Evolutionary conservation across 2,888 invertebrate genomes (phyloP).

Genomic region (Synergus gifuensis): DNA sequence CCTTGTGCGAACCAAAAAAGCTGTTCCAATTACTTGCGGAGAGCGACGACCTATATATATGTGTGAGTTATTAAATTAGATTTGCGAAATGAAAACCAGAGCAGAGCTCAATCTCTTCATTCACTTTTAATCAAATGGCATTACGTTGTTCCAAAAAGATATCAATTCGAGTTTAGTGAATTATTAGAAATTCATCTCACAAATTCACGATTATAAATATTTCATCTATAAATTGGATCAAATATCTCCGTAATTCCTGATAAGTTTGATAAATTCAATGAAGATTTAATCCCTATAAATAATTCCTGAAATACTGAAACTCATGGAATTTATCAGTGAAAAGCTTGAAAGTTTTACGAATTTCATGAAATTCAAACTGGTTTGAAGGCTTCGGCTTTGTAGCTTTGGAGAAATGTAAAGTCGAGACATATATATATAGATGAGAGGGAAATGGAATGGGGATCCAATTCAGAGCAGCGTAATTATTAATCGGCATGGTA

Average conservation of each 20-base stretch:
- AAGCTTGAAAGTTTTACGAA: slow-evolving; percentile 15
- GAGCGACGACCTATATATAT: not conserved
- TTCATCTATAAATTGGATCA: not conserved
- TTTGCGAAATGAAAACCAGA: slow-evolving; percentile 16
- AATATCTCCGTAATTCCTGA: not conserved
- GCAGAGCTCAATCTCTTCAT: not conserved
- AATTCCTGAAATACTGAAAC: not conserved
- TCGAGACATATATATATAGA: not conserved
- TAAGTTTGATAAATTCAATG: not conserved
- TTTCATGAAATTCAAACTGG: slow-evolving; percentile 45
- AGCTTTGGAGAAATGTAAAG: not conserved
- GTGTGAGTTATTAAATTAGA: slow-evolving; percentile 32
- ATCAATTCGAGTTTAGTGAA: not conserved
- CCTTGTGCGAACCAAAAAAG: slow-evolving; percentile 1
- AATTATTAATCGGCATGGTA: slow-evolving; percentile 56
- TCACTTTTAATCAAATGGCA: not conserved
- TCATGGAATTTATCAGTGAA: not conserved
- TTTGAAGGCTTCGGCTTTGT: too few species aligned
- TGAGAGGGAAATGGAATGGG: slow-evolving; percentile 31
- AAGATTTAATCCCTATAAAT: not conserved
- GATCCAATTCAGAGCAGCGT: slow-evolving; percentile 51
- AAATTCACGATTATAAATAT: not conserved
- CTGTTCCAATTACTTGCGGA: not conserved
- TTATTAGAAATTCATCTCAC: not conserved
- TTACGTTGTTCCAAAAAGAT: not conserved